Conservation (phyloP, 2,797 vertebrate species). For the Spinibarbus caldwelli region DNA sequence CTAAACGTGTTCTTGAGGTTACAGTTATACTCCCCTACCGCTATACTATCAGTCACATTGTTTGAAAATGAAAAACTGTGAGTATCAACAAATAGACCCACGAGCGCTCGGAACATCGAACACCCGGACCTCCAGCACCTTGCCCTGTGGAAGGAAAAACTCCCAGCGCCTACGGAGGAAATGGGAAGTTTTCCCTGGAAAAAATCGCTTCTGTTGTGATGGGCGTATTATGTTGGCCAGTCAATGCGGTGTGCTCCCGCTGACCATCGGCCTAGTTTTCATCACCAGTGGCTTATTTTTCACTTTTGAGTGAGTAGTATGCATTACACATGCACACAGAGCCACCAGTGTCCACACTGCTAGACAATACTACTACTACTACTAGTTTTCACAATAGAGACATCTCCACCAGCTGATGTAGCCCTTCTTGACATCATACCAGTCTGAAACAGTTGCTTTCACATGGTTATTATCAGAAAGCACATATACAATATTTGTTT, state of each 20-base stretch:
- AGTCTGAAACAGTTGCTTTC: neutral
- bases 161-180: conserved; percentile 78
- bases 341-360: neutral
- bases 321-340: neutral
- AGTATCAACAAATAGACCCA: conserved; percentile 93
- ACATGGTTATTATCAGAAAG: neutral
- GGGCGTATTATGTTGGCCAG: conserved; percentile 89
- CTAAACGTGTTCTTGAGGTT: neutral
- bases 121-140: conserved; percentile 65
- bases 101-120: conserved; percentile 72
- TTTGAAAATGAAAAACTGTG: conserved; percentile 88
- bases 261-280: conserved; percentile 92
- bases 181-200: conserved; percentile 93
- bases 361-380: neutral
- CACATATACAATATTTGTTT: neutral
- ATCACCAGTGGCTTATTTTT: conserved; percentile 94
- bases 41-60: neutral
- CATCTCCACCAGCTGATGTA: conserved; percentile 23
- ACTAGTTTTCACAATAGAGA: conserved; percentile 23
- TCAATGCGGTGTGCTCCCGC: conserved; percentile 89
- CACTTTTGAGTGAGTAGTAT: conserved; percentile 90
- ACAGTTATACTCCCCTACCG: neutral
- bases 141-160: conserved; percentile 63
- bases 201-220: conserved; percentile 91
- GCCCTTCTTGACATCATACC: neutral